Base-by-base conservation (phyloP, 1,140 invertebrate species). In the Pygmarrhopalites habei region DNA sequence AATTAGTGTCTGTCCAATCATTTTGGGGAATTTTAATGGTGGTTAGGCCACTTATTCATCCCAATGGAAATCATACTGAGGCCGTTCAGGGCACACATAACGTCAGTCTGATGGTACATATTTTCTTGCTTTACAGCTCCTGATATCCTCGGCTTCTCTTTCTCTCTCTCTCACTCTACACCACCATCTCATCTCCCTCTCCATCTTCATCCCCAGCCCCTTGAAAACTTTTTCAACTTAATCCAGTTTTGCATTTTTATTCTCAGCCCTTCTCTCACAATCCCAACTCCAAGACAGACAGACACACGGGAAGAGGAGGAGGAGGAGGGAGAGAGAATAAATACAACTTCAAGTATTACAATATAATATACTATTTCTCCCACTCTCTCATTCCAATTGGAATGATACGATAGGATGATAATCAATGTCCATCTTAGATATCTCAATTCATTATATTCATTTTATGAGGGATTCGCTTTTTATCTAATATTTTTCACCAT, bases 181-280 rank as follows among this genome's bases (percentile, higher is more conserved):
- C 25, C 46, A 29, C 28, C 44, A 17, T 39, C 30, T 60, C 39
- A 53, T 53, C 15, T 28, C 29, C 23, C 41, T 58, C 41, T 23
- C 35, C 28, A 5, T 5, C 30, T 44, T 44, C 21, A 58, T 41
- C 61, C 58, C 39, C 2, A 41, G 21, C 47, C 4, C 39, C 25
- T 26, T 32, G 7, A 23, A n/a, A 35, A 53, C 47, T 32, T 62
- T 51, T 53, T 58, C 53, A 66, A 66, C 58, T 66, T 66, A 66
- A 66, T 66, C 64, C 64, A 66, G 64, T 66, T 66, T 65, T 66
- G 53, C 64, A 61, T 66, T 52, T 52, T 52, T 52, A 52, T 52
- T 26, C 5, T 23, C 12, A 26, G 7, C 17, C 7, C 35, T 39
- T 56, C 26, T 23, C 25, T 53, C 26, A 10, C 26, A 17, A 25